These are phyloP conservation scores for Coleophora flavipennella DNA, from an alignment of 2,888 invertebrate species.

Conservation along the genomic window DNA sequence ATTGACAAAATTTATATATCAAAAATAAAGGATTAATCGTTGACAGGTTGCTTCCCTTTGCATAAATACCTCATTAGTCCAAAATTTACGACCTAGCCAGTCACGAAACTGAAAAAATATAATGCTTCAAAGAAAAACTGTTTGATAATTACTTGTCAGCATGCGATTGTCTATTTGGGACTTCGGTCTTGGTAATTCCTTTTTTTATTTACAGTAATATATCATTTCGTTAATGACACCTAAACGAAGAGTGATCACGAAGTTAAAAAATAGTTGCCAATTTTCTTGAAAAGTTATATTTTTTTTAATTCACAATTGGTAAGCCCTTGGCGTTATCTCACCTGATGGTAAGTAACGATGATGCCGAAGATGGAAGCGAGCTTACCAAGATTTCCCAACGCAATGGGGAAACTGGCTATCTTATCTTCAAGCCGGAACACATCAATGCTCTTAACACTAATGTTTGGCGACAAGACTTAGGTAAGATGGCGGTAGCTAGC, in stretches of 20 bases:
- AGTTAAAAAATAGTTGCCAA: constrained; percentile 15
- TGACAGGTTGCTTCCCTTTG: constrained; percentile 52
- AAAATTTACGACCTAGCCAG: constrained; percentile 65
- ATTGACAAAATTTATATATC: constrained; percentile 42
- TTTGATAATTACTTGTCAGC: constrained; percentile 69
- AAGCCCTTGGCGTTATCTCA: too few species aligned
- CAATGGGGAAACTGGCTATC: too few species aligned
- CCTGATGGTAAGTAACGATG: too few species aligned
- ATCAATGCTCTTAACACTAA: too few species aligned
- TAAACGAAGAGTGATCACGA: constrained; percentile 60
- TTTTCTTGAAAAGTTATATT: too few species aligned
- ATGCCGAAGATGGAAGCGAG: too few species aligned
- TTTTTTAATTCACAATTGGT: too few species aligned
- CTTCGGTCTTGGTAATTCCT: constrained; percentile 47
- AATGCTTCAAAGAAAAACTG: constrained; percentile 44
- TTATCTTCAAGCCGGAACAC: too few species aligned
- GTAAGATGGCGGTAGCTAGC: too few species aligned
- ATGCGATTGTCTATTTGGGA: constrained; percentile 68
- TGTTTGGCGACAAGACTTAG: too few species aligned
- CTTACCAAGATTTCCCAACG: too few species aligned
- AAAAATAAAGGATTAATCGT: constrained; percentile 60
- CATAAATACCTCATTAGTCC: constrained; percentile 69
- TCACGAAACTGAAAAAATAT: constrained; percentile 64
- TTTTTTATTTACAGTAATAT: constrained; percentile 59
- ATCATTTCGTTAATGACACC: constrained; percentile 67